Conservation (phyloP, 2,797 vertebrate genomes). For the Poecile montanus region DNA sequence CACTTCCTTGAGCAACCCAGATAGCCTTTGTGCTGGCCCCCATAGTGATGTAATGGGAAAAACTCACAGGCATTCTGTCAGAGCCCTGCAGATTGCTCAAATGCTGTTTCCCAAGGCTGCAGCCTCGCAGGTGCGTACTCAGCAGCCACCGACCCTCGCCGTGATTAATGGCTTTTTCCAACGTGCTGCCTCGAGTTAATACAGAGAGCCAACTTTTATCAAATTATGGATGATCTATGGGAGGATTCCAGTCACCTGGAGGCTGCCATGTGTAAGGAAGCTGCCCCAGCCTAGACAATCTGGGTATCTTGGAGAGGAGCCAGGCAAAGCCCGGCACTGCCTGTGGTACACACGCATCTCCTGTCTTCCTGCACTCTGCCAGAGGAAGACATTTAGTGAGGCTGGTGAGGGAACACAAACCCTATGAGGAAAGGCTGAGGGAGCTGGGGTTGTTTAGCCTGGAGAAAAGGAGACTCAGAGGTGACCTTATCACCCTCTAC, state of each 20-base stretch:
- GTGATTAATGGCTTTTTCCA: constrained; percentile 81
- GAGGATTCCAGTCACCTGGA: constrained; percentile 26
- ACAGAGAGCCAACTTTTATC: constrained; percentile 2
- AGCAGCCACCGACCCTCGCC: constrained; percentile 65
- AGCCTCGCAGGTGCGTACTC: constrained; percentile 83
- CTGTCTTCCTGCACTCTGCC: neutral
- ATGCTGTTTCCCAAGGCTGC: constrained; percentile 77
- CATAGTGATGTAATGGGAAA: constrained; percentile 81
- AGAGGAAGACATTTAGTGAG: neutral
- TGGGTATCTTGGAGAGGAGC: neutral
- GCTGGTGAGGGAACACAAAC: too few relatives aligned
- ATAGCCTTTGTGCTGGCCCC: constrained; percentile 70
- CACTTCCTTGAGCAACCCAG: constrained; percentile 63
- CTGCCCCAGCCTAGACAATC: neutral
- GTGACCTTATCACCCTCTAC: too few relatives aligned
- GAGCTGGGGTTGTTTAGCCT: too few relatives aligned
- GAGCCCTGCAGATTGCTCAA: constrained; percentile 74
- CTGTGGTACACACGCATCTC: neutral
- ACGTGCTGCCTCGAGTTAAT: constrained; percentile 55
- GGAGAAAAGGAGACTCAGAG: too few relatives aligned
- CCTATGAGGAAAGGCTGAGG: too few relatives aligned
- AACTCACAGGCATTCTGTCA: constrained; percentile 70
- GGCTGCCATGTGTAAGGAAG: neutral
- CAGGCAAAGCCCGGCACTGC: neutral
- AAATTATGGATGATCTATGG: neutral